Conservation (phyloP, 2,797 vertebrate genomes). For the Spheniscus humboldti region DNA sequence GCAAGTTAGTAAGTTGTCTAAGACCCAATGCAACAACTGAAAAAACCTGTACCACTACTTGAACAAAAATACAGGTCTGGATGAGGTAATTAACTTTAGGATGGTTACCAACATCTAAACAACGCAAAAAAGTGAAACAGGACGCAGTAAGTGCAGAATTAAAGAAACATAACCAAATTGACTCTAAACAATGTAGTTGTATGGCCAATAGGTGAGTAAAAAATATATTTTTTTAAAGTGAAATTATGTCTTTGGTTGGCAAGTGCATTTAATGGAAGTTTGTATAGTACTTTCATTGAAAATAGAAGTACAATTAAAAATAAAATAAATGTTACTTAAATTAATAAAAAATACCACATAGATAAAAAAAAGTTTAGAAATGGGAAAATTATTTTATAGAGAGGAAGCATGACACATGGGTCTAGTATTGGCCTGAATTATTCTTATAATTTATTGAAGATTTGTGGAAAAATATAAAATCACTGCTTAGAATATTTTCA, state of each 20-base stretch:
- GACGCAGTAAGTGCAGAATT: neutral
- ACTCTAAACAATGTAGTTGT: neutral
- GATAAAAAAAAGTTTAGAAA: neutral
- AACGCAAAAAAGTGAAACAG: neutral
- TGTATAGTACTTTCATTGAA: neutral
- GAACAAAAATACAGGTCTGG: neutral
- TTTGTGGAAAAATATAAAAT: neutral
- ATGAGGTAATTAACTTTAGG: neutral
- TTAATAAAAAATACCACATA: neutral
- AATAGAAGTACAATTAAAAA: neutral
- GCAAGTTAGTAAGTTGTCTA: neutral
- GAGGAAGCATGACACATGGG: neutral
- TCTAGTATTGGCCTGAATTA: neutral
- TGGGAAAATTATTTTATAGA: neutral
- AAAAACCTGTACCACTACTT: neutral
- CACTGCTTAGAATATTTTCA: neutral
- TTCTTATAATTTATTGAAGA: neutral
- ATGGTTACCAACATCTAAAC: neutral
- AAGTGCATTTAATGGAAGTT: neutral
- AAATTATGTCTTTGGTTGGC: neutral
- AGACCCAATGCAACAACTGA: neutral
- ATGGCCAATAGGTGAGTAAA: neutral
- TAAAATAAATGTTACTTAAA: neutral
- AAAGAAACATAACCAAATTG: neutral
- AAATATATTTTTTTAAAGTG: neutral